phyloP scores from a whole-genome alignment of 2,888 invertebrate genomes.

The Metellina segmentata region DNA sequence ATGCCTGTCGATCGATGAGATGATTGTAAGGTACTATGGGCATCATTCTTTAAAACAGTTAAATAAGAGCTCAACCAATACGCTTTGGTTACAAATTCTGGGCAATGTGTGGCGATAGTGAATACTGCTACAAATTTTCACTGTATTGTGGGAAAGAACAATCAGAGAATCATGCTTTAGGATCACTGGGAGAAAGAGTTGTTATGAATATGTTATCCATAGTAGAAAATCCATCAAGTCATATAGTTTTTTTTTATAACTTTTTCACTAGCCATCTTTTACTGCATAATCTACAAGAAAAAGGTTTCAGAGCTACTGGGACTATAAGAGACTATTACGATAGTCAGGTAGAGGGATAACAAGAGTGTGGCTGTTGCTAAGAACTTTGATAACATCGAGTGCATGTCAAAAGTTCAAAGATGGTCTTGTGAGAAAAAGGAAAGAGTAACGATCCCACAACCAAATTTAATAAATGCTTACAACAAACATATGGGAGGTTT shows the following conservation, averaged over 20 bases:
- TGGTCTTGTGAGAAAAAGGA: too few relatives aligned
- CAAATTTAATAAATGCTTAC: too few relatives aligned
- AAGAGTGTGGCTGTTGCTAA: too few relatives aligned
- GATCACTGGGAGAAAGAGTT: neutral
- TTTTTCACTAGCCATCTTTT: slow-evolving; percentile 24
- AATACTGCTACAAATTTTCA: slow-evolving; percentile 25
- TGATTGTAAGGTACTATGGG: slow-evolving; percentile 20
- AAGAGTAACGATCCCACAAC: too few relatives aligned
- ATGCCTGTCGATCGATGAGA: slow-evolving; percentile 20
- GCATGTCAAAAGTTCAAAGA: too few relatives aligned
- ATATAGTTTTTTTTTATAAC: slow-evolving; percentile 28
- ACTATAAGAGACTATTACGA: slow-evolving; percentile 3
- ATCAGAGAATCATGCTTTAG: neutral
- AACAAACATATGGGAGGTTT: too few relatives aligned
- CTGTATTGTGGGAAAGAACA: slow-evolving; percentile 42
- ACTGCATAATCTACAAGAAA: slow-evolving; percentile 1
- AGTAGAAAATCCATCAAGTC: slow-evolving; percentile 6
- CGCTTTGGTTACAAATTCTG: slow-evolving; percentile 13
- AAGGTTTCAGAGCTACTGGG: slow-evolving; percentile 5
- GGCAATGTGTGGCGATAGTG: slow-evolving; percentile 19
- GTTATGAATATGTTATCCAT: neutral
- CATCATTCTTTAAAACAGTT: slow-evolving; percentile 25
- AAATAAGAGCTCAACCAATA: slow-evolving; percentile 23
- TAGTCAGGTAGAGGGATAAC: too few relatives aligned
- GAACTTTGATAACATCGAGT: too few relatives aligned